Evolutionary conservation across 2,888 invertebrate genomes (phyloP), one percentile per base, ranked within the genome.

Genomic region (Branchellion lobata): DNA sequence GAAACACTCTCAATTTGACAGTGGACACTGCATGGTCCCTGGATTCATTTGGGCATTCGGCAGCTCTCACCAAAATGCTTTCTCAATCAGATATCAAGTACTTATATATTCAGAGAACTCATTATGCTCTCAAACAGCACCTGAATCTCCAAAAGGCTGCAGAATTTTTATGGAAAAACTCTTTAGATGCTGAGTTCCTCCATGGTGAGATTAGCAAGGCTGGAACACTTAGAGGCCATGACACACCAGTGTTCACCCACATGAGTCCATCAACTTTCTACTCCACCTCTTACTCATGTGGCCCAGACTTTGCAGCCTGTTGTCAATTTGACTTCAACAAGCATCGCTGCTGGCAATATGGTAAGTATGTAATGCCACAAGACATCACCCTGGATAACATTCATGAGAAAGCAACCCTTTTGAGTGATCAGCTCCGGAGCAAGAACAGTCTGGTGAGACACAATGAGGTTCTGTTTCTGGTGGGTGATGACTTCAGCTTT

Each of bases 211-310:
- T n/a, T n/a, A n/a, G n/a, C n/a, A n/a, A n/a, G n/a, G n/a, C n/a
- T n/a, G n/a, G n/a, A n/a, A n/a, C n/a, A n/a, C n/a, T n/a, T n/a
- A n/a, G n/a, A n/a, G n/a, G n/a, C n/a, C 40, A 40, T 14, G 14
- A 5, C 14, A 14, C 61, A n/a, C 21, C 61, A 8, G n/a, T 95
- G 82, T 88, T 95, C 3, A 93, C 94, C 11, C 95, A 96, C 88
- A 94, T 96, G 85, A 92, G 94, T 86, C 96, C 96, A 0, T 95
- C 94, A 85, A 94, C 95, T 85, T 94, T 95, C 79, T 96, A 96
- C 88, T 94, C 94, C 14, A 96, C 96, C 81, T 94, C 94, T 84
- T 93, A 94, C 85, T 93, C 95, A 0, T 96, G 96, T 86, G 96
- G 96, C 0, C 96, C 96, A 0, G 94, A 95, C 89, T 94, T 94